phyloP scores from a whole-genome alignment of 2,888 invertebrate species.

The Tholera decimalis region DNA sequence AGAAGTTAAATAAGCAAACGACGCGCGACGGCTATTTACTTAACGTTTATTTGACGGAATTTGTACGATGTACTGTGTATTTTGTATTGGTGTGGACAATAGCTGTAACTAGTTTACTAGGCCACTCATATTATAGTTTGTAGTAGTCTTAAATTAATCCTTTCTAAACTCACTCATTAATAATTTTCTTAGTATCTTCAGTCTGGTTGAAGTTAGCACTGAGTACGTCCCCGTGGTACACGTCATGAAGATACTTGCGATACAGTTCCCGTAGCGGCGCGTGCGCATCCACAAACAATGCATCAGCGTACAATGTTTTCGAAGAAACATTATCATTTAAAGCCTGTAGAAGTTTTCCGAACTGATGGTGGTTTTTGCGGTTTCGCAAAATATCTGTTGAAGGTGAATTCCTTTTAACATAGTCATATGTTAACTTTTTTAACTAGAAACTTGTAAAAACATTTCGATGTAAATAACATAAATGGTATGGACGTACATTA shows the following conservation, averaged over 20 bases:
- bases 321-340: slow-evolving; percentile 74
- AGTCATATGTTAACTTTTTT: neutral
- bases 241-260: slow-evolving; percentile 84
- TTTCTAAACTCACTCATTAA: slow-evolving; percentile 88
- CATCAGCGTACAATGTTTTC: slow-evolving; percentile 90
- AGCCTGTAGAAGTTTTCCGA: slow-evolving; percentile 88
- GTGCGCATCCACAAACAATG: slow-evolving; percentile 91
- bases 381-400: slow-evolving; percentile 78
- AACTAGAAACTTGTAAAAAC: too few species aligned
- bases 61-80: too few species aligned
- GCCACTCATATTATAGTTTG: too few species aligned
- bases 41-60: neutral
- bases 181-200: slow-evolving; percentile 77
- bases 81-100: neutral
- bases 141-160: neutral
- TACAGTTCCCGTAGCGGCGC: slow-evolving; percentile 91
- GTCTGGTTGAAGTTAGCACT: slow-evolving; percentile 89
- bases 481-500: too few species aligned
- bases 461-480: too few species aligned
- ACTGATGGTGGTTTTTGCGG: slow-evolving; percentile 85
- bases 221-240: slow-evolving; percentile 91
- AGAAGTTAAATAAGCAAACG: neutral
- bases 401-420: slow-evolving; percentile 3
- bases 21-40: slow-evolving; percentile 1
- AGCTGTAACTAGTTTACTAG: neutral